Evolutionary conservation across 2,113 vertebrate genomes (phyloP).

Genomic region (Pseudonaja textilis): DNA sequence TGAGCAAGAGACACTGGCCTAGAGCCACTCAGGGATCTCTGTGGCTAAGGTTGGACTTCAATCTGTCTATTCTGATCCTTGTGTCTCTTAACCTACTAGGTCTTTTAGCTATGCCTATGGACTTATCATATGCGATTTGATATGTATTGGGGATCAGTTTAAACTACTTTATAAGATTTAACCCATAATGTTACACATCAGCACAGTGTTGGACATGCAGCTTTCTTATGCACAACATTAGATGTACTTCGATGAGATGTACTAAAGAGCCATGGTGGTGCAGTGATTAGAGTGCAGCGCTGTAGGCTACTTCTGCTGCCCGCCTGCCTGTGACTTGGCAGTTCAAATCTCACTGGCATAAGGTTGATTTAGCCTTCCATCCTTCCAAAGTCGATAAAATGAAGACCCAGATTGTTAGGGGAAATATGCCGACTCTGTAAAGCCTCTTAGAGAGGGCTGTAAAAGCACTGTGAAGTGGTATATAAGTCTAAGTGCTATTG

Average conservation of each 20-base stretch:
- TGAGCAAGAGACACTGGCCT: background rate
- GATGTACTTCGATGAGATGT: background rate
- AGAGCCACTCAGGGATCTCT: background rate
- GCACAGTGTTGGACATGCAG: too few species aligned
- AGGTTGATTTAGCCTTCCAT: too few species aligned
- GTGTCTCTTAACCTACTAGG: background rate
- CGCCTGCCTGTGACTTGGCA: too few species aligned
- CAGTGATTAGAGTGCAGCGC: too few species aligned
- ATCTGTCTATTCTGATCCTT: background rate
- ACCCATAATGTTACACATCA: background rate
- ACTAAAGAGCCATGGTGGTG: background rate
- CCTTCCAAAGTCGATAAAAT: too few species aligned
- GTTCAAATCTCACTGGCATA: too few species aligned
- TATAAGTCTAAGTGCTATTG: too few species aligned
- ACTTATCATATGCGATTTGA: background rate
- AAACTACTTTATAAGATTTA: background rate
- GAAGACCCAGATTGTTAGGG: too few species aligned
- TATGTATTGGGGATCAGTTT: background rate
- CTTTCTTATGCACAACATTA: background rate
- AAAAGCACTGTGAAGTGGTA: too few species aligned
- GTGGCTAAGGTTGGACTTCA: background rate
- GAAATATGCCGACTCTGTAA: too few species aligned
- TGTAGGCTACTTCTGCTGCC: too few species aligned
- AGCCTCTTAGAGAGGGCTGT: too few species aligned
- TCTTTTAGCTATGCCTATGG: background rate